These are phyloP conservation scores for Lydus trimaculatus DNA, from an alignment of 2,888 invertebrate genomes.

Conservation along the genomic window DNA sequence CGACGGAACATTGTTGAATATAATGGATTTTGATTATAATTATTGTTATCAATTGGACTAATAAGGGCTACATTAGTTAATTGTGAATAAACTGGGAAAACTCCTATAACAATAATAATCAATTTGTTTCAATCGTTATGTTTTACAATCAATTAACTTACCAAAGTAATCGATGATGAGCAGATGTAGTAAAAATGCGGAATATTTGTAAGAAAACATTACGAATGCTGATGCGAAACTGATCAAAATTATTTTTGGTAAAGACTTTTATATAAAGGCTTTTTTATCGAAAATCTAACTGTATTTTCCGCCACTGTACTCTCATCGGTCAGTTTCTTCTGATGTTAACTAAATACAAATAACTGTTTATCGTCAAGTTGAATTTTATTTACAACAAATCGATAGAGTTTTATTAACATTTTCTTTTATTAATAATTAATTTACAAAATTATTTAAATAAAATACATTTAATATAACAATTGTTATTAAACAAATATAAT, in stretches of 20 bases:
- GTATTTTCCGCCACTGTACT: not conserved
- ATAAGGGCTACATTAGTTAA: conserved; percentile 24
- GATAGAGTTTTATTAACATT: not conserved
- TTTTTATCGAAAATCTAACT: not conserved
- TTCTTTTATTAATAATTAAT: not conserved
- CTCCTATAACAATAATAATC: conserved; percentile 3
- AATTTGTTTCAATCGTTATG: not conserved
- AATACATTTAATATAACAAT: not conserved
- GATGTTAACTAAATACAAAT: not conserved
- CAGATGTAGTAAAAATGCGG: not conserved
- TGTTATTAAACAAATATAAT: not conserved
- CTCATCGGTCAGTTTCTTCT: not conserved
- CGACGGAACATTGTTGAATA: conserved; percentile 31
- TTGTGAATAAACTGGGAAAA: conserved; percentile 11
- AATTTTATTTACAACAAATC: not conserved
- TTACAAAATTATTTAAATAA: not conserved
- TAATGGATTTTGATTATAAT: conserved; percentile 15
- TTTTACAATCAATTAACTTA: not conserved
- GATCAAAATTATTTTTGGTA: too few relatives aligned
- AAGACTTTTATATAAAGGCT: not conserved
- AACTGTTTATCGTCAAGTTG: not conserved
- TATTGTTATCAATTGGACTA: conserved; percentile 8
- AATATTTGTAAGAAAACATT: not conserved
- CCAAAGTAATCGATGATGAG: not conserved
- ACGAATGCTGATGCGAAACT: not conserved